These are phyloP conservation scores for Rhagoletis zephyria DNA, from an alignment of 1,140 invertebrate genomes.

Conservation along the genomic window DNA sequence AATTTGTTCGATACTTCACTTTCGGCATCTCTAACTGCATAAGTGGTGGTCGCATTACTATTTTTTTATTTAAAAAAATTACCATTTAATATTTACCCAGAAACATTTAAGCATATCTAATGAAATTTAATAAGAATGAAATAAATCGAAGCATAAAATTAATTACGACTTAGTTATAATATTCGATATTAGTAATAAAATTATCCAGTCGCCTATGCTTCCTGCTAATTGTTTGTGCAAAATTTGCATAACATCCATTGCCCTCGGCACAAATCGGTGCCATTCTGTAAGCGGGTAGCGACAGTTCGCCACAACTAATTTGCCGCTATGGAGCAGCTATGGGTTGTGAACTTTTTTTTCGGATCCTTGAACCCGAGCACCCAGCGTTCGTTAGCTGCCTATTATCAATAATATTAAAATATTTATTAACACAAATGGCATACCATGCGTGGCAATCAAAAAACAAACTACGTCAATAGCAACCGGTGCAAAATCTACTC, in stretches of 20 bases:
- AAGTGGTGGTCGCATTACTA: no score
- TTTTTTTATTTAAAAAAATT: no score
- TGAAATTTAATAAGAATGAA: not conserved
- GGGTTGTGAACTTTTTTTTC: not conserved
- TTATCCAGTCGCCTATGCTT: not conserved
- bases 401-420: slow-evolving; percentile 45
- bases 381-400: not conserved
- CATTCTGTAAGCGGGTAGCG: not conserved
- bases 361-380: not conserved
- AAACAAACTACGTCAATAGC: not conserved
- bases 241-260: not conserved
- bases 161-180: not conserved
- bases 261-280: not conserved
- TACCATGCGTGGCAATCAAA: not conserved
- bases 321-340: not conserved
- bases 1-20: no score
- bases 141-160: slow-evolving; percentile 28
- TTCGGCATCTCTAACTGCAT: no score
- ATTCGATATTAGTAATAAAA: not conserved
- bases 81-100: not conserved
- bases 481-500: not conserved
- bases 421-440: not conserved
- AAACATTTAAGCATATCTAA: not conserved
- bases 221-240: slow-evolving; percentile 21
- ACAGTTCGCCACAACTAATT: not conserved